These are phyloP conservation scores for Hylaeus volcanicus DNA, from an alignment of 1,140 invertebrate species.

Conservation along the genomic window DNA sequence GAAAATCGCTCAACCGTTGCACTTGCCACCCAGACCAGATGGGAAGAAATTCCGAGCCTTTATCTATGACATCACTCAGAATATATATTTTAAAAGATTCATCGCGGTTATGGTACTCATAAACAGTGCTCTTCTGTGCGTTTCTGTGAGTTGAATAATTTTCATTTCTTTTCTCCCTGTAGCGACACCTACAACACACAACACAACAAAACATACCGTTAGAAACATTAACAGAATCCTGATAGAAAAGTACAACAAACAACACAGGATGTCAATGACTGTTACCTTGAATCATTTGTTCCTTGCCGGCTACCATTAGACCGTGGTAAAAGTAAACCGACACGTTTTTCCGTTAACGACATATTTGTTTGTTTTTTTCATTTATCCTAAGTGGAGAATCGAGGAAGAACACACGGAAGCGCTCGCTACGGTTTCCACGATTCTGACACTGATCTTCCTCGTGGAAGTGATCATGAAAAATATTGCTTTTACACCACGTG, in stretches of 20 bases:
- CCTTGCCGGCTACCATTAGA: conserved; percentile 60
- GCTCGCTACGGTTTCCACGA: conserved; percentile 92
- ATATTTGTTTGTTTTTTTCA: conserved; percentile 46
- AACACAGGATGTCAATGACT: conserved; percentile 36
- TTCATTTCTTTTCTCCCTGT: background rate
- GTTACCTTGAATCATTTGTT: conserved; percentile 61
- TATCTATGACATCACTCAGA: conserved; percentile 99
- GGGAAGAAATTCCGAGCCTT: conserved; percentile 94
- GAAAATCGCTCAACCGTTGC: conserved; percentile 99
- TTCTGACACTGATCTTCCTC: conserved; percentile 92
- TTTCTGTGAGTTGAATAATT: conserved; percentile 87
- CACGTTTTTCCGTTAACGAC: conserved; percentile 30
- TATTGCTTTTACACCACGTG: conserved; percentile 98
- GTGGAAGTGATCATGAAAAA: conserved; percentile 98
- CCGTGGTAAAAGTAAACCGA: conserved; percentile 52
- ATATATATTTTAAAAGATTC: conserved; percentile 96
- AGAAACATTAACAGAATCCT: conserved; percentile 13
- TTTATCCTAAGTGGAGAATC: conserved; percentile 87
- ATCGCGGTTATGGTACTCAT: conserved; percentile 95
- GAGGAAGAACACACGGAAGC: conserved; percentile 88
- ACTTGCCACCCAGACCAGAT: conserved; percentile 97
- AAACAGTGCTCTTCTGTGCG: conserved; percentile 94
- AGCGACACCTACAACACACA: conserved; percentile 7
- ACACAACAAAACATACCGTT: conserved; percentile 19
- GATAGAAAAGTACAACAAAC: background rate